A percentile compares a stretch with the other conserved stretches of the same genome.
Conservation (phyloP, 37 sponge, comb jelly and placozoan genomes). For the Chondrosia reniformis region DNA sequence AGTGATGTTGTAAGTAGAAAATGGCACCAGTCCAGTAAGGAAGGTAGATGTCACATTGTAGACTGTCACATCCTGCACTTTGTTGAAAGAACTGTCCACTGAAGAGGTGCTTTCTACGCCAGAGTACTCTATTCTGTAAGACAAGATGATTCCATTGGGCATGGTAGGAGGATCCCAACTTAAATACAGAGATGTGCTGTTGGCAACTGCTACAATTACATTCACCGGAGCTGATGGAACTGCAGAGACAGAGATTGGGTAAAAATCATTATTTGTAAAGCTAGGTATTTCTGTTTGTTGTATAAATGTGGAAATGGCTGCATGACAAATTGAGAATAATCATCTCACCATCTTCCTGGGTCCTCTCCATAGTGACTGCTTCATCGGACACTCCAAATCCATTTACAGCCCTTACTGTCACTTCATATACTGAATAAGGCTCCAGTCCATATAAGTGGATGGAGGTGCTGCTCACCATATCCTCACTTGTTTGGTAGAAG, state of each 20-base stretch:
- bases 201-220: neutral
- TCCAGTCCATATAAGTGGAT: neutral
- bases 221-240: neutral
- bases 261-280: neutral
- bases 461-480: neutral
- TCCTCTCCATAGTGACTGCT: neutral
- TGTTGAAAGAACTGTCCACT: neutral
- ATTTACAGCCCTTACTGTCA: neutral
- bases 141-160: neutral
- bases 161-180: neutral
- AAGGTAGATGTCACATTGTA: neutral
- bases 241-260: neutral
- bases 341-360: conserved; percentile 14
- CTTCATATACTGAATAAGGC: neutral
- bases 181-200: neutral
- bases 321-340: no score
- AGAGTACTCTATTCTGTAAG: neutral
- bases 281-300: neutral
- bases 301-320: no score
- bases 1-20: neutral
- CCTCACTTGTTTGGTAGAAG: neutral
- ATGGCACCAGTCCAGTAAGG: neutral
- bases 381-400: neutral
- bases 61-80: no score
- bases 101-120: neutral